Evolutionary conservation across 1,140 invertebrate species (phyloP).

Genomic region (Tetragnatha versicolor): DNA sequence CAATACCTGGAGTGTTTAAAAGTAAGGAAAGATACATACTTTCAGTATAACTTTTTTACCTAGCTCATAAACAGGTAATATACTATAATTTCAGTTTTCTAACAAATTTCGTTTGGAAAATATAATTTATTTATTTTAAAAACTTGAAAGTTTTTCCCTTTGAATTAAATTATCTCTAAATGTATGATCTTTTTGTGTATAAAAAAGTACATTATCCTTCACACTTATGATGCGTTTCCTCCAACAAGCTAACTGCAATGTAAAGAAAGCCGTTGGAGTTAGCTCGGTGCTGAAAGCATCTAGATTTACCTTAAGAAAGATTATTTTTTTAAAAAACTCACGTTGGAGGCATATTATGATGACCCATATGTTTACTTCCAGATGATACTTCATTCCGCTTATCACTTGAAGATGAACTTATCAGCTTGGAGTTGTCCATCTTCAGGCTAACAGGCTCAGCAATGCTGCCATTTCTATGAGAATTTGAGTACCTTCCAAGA

Average conservation of each 20-base stretch:
- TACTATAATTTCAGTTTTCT: background rate
- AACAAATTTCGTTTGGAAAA: no score
- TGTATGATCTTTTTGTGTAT: background rate
- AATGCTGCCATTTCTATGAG: conserved; percentile 26
- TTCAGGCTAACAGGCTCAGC: conserved; percentile 32
- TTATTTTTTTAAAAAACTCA: background rate
- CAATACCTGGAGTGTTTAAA: no score
- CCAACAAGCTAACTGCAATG: no score
- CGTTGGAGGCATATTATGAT: conserved; percentile 16
- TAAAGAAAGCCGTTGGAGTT: no score
- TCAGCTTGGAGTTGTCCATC: conserved; percentile 43
- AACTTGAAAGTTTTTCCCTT: no score
- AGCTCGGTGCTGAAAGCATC: no score
- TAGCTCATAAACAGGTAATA: background rate
- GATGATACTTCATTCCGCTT: conserved; percentile 23
- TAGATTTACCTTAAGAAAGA: no score
- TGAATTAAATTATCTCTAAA: no score
- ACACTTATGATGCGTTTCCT: background rate
- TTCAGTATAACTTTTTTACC: background rate
- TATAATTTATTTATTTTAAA: no score
- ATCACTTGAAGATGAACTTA: conserved; percentile 13
- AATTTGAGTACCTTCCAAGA: conserved; percentile 30
- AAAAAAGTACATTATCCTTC: background rate
- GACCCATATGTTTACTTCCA: conserved; percentile 19
- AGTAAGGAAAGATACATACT: background rate